phyloP scores from a whole-genome alignment of 2,888 invertebrate genomes.

The Cylindroiulus punctatus region DNA sequence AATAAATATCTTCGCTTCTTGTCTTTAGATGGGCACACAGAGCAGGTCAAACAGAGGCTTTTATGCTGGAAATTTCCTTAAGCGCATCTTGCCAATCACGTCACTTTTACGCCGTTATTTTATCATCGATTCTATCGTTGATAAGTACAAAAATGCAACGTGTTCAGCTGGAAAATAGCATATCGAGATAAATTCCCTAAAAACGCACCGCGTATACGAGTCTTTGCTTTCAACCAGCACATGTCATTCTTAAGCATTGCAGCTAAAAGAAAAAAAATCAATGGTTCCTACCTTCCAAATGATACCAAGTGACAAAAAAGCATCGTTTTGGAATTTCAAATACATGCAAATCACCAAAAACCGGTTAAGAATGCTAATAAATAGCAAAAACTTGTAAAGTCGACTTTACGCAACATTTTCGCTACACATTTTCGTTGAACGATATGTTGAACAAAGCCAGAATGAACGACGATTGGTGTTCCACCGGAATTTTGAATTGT shows the following conservation, averaged over 20 bases:
- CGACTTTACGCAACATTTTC: too few species aligned
- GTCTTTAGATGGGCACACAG: slow-evolving; percentile 32
- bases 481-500: too few species aligned
- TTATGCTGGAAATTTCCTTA: slow-evolving; percentile 29
- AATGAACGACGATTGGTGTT: too few species aligned
- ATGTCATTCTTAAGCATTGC: not conserved
- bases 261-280: not conserved
- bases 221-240: not conserved
- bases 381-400: too few species aligned
- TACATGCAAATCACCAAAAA: not conserved
- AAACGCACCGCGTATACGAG: not conserved
- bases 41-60: slow-evolving; percentile 30
- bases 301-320: slow-evolving; percentile 4
- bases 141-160: slow-evolving; percentile 29
- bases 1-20: slow-evolving; percentile 43
- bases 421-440: too few species aligned
- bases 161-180: slow-evolving; percentile 43
- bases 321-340: not conserved
- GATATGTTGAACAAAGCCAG: too few species aligned
- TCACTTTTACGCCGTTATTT: slow-evolving; percentile 32
- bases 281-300: slow-evolving; percentile 10
- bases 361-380: not conserved
- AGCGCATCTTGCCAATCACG: slow-evolving; percentile 43
- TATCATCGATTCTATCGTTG: slow-evolving; percentile 34
- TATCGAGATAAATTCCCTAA: slow-evolving; percentile 2